Evolutionary conservation across 2,888 invertebrate genomes (phyloP), one percentile per base, ranked within the genome.

Genomic region (Pyrocoelia pectoralis): DNA sequence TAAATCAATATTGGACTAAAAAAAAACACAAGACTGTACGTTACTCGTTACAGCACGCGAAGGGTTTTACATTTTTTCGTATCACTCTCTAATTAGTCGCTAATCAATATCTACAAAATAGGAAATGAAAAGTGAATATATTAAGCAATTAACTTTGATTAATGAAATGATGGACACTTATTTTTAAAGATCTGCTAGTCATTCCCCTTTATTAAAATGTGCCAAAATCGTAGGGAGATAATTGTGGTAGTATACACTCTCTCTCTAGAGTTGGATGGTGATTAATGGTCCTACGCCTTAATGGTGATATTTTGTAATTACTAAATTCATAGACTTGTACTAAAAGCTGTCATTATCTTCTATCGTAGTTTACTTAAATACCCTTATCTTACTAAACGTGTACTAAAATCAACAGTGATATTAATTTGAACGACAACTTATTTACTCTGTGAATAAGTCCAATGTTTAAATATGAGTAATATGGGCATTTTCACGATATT

Each of bases 141-240:
- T 33, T 33, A 33, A 33, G 33, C 33, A 63, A 63, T 55, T 63
- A 59, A 58, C 60, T 64, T 60, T 68, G 66, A 68, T 68, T 66
- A 66, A 68, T 68, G 68, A 61, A 60, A 64, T 59, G 56, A 41
- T 62, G 62, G 57, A 61, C 61, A 64, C 61, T 66, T 66, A 66
- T 66, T 68, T 67, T 64, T 66, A 65, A 67, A 67, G 68, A 68
- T 57, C 56, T 66, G 68, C 67, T 51, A 67, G 68, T 70, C 68
- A 68, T 64, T 66, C 68, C 67, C 70, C 66, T 6, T 70, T 70
- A 70, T 70, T 68, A 70, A 68, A 70, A 70, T 68, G 59, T 66
- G 66, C 62, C 62, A 66, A 66, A 62, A 62, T 58, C 57, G 61
- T 2, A 54, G 60, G 65, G 56, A 60, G 65, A 61, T 65, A 65